Conservation (phyloP, 2,888 invertebrate species). For the Lycaena phlaeas region DNA sequence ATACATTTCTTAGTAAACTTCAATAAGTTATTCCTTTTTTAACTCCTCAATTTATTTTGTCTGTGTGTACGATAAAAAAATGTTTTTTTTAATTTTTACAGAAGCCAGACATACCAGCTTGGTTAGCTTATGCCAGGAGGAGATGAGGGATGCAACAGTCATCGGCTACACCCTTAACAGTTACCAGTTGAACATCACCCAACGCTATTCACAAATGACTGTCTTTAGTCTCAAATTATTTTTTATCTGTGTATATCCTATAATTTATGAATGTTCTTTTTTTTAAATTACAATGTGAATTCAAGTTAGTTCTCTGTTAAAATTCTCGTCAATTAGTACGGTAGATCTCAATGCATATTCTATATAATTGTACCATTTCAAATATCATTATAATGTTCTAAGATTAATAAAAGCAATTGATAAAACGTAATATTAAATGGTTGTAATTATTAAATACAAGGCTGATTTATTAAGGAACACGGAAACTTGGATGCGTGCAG, state of each 20-base stretch:
- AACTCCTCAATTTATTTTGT: too few relatives aligned
- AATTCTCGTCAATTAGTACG: conserved; percentile 16
- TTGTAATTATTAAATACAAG: conserved; percentile 50
- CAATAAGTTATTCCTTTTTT: too few relatives aligned
- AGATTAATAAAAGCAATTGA: conserved; percentile 56
- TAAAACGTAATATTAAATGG: conserved; percentile 49
- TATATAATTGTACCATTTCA: conserved; percentile 17
- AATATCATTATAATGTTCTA: conserved; percentile 52
- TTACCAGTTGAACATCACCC: conserved; percentile 10
- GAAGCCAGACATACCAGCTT: conserved; percentile 63
- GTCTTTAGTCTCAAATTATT: conserved; percentile 1
- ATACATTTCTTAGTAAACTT: too few relatives aligned
- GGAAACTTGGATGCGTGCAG: too few relatives aligned
- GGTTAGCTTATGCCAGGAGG: conserved; percentile 93
- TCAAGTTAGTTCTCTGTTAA: conserved; percentile 10
- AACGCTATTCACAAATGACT: conserved; percentile 7
- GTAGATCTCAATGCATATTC: conserved; percentile 15
- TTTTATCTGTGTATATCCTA: too few relatives aligned
- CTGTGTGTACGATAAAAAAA: too few relatives aligned
- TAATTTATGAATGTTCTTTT: too few relatives aligned
- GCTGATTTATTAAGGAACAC: too few relatives aligned
- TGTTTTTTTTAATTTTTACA: conserved; percentile 31
- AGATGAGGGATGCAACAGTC: conserved; percentile 89
- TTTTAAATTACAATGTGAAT: too few relatives aligned
- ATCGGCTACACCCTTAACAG: conserved; percentile 21